phyloP scores from a whole-genome alignment of 2,888 invertebrate species.

The Phorcus lineatus region DNA sequence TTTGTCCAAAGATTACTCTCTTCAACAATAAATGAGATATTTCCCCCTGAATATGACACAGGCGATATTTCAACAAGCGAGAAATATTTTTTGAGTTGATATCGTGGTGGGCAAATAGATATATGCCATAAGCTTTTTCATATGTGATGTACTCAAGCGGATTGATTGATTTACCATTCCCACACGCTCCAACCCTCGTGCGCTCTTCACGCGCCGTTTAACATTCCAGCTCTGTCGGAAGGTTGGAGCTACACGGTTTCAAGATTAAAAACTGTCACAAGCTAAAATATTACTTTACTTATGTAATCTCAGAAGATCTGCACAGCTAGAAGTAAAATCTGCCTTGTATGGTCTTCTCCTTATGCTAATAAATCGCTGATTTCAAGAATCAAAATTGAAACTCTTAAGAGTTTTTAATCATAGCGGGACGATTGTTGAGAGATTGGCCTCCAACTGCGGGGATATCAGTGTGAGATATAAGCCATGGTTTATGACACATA shows the following conservation, averaged over 20 bases:
- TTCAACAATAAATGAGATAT: not conserved
- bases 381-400: too few species aligned
- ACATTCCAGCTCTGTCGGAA: not conserved
- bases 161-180: not conserved
- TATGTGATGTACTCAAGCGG: not conserved
- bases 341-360: not conserved
- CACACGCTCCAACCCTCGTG: not conserved
- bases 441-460: not conserved
- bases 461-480: not conserved
- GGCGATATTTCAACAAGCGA: not conserved
- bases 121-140: not conserved
- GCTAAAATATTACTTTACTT: slow-evolving; percentile 17
- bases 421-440: not conserved
- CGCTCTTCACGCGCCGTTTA: slow-evolving; percentile 17
- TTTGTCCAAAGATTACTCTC: not conserved
- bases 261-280: slow-evolving; percentile 23
- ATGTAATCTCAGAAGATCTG: not conserved
- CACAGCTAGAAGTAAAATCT: slow-evolving; percentile 3
- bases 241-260: not conserved
- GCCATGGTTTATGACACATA: not conserved
- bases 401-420: not conserved
- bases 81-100: not conserved
- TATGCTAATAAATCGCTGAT: too few species aligned
- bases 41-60: not conserved
- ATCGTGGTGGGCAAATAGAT: not conserved